Base-by-base conservation (phyloP, 2,797 vertebrate species). In the Phoebastria nigripes region DNA sequence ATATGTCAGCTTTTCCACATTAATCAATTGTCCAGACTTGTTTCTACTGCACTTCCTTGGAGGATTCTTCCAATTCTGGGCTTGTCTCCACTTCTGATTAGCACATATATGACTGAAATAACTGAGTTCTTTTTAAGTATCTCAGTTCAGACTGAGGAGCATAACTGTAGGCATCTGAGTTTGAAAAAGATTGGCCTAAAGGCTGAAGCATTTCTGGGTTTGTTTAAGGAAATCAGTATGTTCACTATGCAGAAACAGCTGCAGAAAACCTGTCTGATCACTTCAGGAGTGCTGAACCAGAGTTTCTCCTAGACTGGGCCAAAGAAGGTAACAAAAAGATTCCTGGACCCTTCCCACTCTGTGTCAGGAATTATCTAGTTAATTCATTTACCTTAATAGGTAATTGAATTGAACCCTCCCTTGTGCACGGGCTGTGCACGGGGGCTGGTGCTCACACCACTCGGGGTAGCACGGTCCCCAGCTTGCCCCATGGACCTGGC, bases 21-120 rank as follows among this genome's bases (percentile, higher is more conserved):
- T 93, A 87, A 88, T 86, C 46, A 74, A 61, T 80, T 92, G 82
- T 85, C 73, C 78, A 94, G 67, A 70, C 79, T 90, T 82, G 67
- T 94, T 96, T 94, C 74, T 51, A 76, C 42, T 79, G 35, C 54
- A 90, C 28, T 87, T 74, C 37, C 73, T 90, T 87, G 42, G 56
- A 95, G 15, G 42, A 87, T 87, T 92, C 58, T 90, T 93, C 82
- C 73, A 80, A 0, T 91, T 91, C 83, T 91, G 51, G 66, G 67
- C 33, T 85, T 81, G 61, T 82, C 71, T 93, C 51, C 33, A 54
- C 33, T 94, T 89, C 63, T 94, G 73, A 84, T 87, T 92, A 84
- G 44, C 22, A 84, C 63, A 88, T 63, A 73, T 66, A 76, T 85
- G 58, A 87, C 52, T 86, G 58, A 96, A 92, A 86, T 54, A 62